Conservation (phyloP, 2,888 invertebrate species). For the Camponotus fellah region DNA sequence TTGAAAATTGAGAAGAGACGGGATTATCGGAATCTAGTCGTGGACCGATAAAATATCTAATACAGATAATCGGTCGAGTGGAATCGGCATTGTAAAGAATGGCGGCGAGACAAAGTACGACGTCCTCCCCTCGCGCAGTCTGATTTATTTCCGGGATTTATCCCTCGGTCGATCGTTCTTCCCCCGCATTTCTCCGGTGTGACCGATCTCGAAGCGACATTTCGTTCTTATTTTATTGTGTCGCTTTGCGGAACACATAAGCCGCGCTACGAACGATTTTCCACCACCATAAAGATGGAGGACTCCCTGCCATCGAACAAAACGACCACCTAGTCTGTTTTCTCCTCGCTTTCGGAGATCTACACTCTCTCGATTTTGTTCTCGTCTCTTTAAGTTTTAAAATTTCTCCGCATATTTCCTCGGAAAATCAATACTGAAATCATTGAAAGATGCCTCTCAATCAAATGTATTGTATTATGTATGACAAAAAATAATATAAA, state of each 20-base stretch:
- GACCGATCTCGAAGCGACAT: conserved; percentile 14
- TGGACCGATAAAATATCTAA: conserved; percentile 47
- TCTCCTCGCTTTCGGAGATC: not conserved
- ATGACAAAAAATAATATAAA: not conserved
- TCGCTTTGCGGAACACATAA: conserved; percentile 48
- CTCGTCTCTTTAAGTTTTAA: not conserved
- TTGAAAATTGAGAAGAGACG: not conserved
- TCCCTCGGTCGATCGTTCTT: conserved; percentile 38
- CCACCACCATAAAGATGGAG: conserved; percentile 47
- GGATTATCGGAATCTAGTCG: conserved; percentile 19
- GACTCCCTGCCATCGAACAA: conserved; percentile 12
- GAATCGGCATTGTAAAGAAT: conserved; percentile 25
- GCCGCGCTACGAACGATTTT: conserved; percentile 24
- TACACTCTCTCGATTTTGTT: not conserved
- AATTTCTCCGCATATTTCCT: conserved; percentile 8
- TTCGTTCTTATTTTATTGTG: conserved; percentile 64
- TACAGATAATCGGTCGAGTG: conserved; percentile 35
- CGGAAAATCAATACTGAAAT: conserved; percentile 1
- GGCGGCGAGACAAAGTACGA: conserved; percentile 26
- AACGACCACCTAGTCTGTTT: not conserved
- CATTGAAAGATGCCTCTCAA: not conserved
- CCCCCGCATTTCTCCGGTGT: not conserved
- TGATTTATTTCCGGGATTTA: conserved; percentile 68
- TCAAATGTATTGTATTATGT: not conserved
- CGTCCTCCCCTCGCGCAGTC: conserved; percentile 13